Evolutionary conservation across 2,113 vertebrate genomes (phyloP), one percentile per base, ranked within the genome.

Genomic region (Prionailurus viverrinus): DNA sequence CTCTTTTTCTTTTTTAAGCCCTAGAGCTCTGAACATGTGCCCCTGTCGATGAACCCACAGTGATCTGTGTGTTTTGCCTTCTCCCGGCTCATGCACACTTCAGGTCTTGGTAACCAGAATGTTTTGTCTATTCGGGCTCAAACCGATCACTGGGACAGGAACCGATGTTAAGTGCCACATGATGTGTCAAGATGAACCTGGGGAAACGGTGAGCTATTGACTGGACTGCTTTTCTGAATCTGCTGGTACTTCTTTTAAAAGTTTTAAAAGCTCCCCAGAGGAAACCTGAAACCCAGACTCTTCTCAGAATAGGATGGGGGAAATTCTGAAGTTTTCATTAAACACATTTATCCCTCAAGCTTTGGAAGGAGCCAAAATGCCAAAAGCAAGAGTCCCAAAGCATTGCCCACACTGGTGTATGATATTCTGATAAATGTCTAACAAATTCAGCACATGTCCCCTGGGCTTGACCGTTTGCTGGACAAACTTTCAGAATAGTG

Each of bases 91-190:
- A 39, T 31, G 74, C 87, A 87, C 97, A 96, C 96, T 89, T 96
- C 51, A 1, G 63, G 95, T 76, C 97, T 92, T 97, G 88, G 95
- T 98, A 95, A 98, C 80, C 0, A 7, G 83, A 79, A 97, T 97
- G 97, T 96, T 97, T 94, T 96, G 95, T 98, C 94, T 98, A 65
- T 71, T 93, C 19, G 53, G 84, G 48, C 90, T 85, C 84, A 53
- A 90, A 87, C 86, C 16, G 1, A 18, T 68, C 93, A 36, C 74
- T 76, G 88, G 85, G 71, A 91, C 53, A 73, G 80, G 79, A 97
- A 92, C 80, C 41, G 31, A 66, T 29, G 16, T 66, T 86, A 48
- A 96, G 19, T 48, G 10, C 74, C 87, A 90, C 58, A 4, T 48
- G 94, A 51, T 71, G 84, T 31, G 25, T 89, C 39, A 51, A 51